Evolutionary conservation across 2,797 vertebrate species (phyloP).

Genomic region (Allobates femoralis): DNA sequence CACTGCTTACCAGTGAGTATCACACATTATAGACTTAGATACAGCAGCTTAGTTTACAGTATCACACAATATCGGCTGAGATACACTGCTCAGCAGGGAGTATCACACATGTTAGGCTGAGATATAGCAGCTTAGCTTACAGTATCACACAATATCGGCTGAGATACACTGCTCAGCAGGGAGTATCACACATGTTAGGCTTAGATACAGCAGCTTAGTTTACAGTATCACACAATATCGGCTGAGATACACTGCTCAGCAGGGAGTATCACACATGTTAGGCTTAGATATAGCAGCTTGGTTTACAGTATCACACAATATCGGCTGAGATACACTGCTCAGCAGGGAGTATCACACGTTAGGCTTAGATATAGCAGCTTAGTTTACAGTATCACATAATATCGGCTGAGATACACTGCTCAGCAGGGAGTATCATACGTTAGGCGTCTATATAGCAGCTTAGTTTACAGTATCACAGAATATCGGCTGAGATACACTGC

Average conservation of each 20-base stretch:
- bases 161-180: background rate
- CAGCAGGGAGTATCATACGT: no score
- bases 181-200: background rate
- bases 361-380: background rate
- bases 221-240: background rate
- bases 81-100: background rate
- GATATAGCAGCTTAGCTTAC: background rate
- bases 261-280: background rate
- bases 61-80: background rate
- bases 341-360: background rate
- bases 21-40: background rate
- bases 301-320: background rate
- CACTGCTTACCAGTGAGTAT: background rate
- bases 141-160: background rate
- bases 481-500: no score
- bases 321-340: background rate
- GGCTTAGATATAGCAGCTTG: background rate
- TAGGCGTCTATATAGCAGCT: no score
- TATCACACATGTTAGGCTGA: background rate
- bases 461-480: no score
- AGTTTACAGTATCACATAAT: background rate
- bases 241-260: background rate
- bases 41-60: background rate
- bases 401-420: background rate
- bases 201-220: background rate